Evolutionary conservation across 1,140 invertebrate genomes (phyloP).

Genomic region (Pseudobourletiella spinata): DNA sequence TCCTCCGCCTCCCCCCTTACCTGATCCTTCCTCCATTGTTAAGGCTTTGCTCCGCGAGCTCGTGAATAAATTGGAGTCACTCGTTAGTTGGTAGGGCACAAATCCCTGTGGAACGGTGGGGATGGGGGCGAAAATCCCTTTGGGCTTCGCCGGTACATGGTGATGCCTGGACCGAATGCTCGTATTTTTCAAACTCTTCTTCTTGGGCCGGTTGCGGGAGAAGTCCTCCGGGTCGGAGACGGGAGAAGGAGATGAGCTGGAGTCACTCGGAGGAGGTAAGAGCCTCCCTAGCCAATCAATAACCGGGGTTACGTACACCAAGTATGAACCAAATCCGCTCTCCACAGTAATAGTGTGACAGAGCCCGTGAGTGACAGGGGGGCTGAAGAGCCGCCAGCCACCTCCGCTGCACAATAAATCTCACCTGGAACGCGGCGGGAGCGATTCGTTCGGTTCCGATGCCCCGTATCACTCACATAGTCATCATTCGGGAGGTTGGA

Average conservation of each 20-base stretch:
- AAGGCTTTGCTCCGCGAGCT: constrained; percentile 31
- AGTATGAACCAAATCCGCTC: too few species aligned
- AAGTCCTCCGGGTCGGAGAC: constrained; percentile 35
- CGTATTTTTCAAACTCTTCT: constrained; percentile 31
- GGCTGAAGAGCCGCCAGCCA: too few species aligned
- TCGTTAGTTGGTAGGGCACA: constrained; percentile 32
- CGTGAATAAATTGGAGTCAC: constrained; percentile 33
- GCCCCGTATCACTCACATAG: constrained; percentile 35
- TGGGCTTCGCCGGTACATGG: constrained; percentile 23
- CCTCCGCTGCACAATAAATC: too few species aligned
- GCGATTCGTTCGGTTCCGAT: constrained; percentile 30
- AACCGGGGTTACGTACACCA: too few species aligned
- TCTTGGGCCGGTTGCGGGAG: constrained; percentile 19
- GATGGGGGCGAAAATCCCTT: constrained; percentile 36
- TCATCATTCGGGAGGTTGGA: constrained; percentile 34
- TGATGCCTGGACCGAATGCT: constrained; percentile 26
- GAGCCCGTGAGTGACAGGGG: too few species aligned
- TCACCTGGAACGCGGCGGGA: constrained; percentile 29
- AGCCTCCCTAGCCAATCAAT: constrained; percentile 13
- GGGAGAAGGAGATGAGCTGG: constrained; percentile 32
- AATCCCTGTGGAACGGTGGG: constrained; percentile 36
- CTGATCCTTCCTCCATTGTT: constrained; percentile 36
- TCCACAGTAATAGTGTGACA: too few species aligned
- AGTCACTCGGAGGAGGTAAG: constrained; percentile 31
- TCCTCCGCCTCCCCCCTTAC: too few species aligned